Conservation (phyloP, 2,888 invertebrate species). For the Ormyrus nitidulus region DNA sequence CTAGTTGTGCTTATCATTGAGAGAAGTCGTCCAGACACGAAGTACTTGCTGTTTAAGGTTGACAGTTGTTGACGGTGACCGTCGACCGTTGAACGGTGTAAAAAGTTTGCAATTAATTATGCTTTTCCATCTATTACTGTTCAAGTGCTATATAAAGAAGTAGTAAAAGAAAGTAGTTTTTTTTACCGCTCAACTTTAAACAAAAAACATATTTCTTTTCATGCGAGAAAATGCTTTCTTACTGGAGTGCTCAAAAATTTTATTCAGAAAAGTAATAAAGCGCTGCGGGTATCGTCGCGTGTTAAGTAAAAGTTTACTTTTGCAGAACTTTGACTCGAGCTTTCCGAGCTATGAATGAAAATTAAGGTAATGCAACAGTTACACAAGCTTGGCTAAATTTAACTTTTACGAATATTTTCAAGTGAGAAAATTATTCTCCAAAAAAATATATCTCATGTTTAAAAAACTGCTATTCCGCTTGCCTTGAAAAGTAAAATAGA, state of each 20-base stretch:
- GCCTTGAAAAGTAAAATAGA: constrained; percentile 7
- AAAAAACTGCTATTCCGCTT: constrained; percentile 2
- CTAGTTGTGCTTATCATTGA: no score
- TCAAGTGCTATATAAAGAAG: no score
- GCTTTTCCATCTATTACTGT: no score
- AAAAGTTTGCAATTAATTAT: no score
- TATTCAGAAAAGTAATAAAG: constrained; percentile 47
- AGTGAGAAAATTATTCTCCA: constrained; percentile 23
- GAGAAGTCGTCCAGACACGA: no score
- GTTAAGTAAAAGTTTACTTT: constrained; percentile 53
- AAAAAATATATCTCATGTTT: constrained; percentile 34
- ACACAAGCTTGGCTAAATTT: constrained; percentile 39
- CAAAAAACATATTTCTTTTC: constrained; percentile 5
- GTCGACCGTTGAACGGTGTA: no score
- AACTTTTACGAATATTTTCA: constrained; percentile 49
- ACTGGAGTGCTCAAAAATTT: constrained; percentile 39
- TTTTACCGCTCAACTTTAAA: constrained; percentile 2
- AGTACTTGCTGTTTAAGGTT: no score
- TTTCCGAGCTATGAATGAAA: constrained; percentile 54
- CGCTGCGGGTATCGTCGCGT: constrained; percentile 36
- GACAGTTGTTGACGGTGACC: no score
- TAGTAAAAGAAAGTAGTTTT: neutral
- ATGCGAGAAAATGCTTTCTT: constrained; percentile 17
- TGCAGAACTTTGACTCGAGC: constrained; percentile 43
- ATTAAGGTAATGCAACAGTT: constrained; percentile 52